Evolutionary conservation across 2,797 vertebrate species (phyloP), one percentile per base, ranked within the genome.

Genomic region (Coccyzus lansbergi): DNA sequence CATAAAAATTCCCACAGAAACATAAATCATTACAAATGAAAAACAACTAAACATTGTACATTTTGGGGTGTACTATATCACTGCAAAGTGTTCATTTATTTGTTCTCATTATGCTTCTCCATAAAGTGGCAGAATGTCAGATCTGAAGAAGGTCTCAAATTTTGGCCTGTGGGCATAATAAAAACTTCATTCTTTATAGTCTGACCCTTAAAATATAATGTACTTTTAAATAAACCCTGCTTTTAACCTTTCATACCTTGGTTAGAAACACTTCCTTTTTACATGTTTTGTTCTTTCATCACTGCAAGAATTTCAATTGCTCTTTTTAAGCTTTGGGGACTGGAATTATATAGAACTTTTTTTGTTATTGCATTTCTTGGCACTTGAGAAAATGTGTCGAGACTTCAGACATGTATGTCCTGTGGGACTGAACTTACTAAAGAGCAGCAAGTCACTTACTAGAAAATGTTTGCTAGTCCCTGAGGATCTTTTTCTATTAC

Each of bases 401-500:
- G 83, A 79, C 36, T 85, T 91, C 64, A 92, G 70, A 94, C 94
- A 88, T 59, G 58, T 56, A 19, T 77, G 22, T 92, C 83, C 86
- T 86, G 12, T 74, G 62, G 92, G 89, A 93, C 0, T 49, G 40
- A 92, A 94, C 3, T 90, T 91, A 69, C 26, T 90, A 84, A 82
- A 91, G 64, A 86, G 52, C 36, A 76, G 77, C 83, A 94, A 93
- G 72, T 94, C 55, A 80, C 58, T 95, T 92, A 93, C 25, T 83
- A 94, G 74, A 96, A 91, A 91, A 90, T 52, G 89, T 33, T 69
- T 88, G 77, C 34, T 49, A 38, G 55, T 77, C 79, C 72, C 84
- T 62, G 55, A 92, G 88, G 82, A 71, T 79, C 90, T 93, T 92
- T 83, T 84, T 46, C 59, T 82, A 83, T 97, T 88, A 75, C 72